phyloP scores from a whole-genome alignment of 30 jellyfish, hydroid and myxozoan genomes.

The Mastigias papua region DNA sequence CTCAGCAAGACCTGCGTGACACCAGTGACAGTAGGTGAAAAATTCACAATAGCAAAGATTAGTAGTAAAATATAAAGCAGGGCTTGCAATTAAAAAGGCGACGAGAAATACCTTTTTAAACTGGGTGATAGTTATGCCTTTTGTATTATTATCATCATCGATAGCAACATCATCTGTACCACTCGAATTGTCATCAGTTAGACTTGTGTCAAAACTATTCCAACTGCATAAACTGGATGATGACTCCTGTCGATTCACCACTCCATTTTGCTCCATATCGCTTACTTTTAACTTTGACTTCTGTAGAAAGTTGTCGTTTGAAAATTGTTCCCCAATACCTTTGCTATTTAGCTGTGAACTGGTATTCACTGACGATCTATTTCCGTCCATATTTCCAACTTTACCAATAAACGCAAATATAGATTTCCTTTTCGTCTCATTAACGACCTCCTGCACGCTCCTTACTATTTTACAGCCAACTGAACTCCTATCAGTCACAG shows the following conservation, averaged over 20 bases:
- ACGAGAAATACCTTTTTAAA: conserved; percentile 40
- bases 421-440: not conserved
- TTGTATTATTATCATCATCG: not conserved
- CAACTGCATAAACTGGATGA: conserved; percentile 77
- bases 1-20: no score
- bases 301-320: not conserved
- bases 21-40: no score
- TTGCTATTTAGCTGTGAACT: not conserved
- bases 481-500: not conserved
- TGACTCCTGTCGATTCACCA: conserved; percentile 61
- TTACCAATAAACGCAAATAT: not conserved
- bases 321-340: not conserved
- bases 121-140: conserved; percentile 17
- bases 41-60: no score
- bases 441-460: not conserved
- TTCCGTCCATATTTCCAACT: not conserved
- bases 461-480: not conserved
- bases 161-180: conserved; percentile 27
- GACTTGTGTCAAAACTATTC: conserved; percentile 60
- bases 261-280: not conserved
- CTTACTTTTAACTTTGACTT: not conserved
- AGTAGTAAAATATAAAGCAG: no score
- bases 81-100: not conserved
- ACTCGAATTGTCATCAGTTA: conserved; percentile 66
- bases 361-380: not conserved